Base-by-base conservation (phyloP, 2,888 invertebrate genomes). In the Caenorhabditis macrosperma region DNA sequence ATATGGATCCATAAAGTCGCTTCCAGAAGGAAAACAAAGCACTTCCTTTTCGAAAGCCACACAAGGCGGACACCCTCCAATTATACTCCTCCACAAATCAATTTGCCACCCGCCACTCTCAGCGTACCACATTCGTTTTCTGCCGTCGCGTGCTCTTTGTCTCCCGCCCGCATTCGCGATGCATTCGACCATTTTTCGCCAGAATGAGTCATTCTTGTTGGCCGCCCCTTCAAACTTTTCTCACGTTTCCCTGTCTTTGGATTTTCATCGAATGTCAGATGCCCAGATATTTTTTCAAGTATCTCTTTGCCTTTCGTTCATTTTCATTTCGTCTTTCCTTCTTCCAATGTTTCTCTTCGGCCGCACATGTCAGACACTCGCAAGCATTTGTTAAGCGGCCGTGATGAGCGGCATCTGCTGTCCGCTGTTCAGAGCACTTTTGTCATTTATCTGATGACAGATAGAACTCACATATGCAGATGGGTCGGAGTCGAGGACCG, bases 341-440 rank as follows among this genome's bases (percentile, higher is more conserved):
- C 22, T 50, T 44, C 15, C 30, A 24, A n/a, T n/a, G n/a, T 55
- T 52, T 63, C 41, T 67, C 38, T 50, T 30, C 54, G 26, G 15
- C 60, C 60, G 35, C 71, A 54, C 63, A 63, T 72, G 63, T 55
- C 72, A 57, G 44, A 17, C 24, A 52, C 61, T 33, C 71, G 22
- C 61, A 52, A 54, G 44, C 63, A 72, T 64, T 74, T 64, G 63
- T 74, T 72, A 74, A 74, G 57, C 64, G 64, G 61, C 46, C 55
- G 64, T 64, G 74, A 74, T 55, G 64, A 72, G 44, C 41, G 44
- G 57, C 67, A 67, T 72, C 50, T 59, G 64, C 50, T n/a, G n/a
- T n/a, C n/a, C n/a, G n/a, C 63, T 64, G 74, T 74, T 72, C 63
- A 48, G 44, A 72, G 71, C 60, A 72, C 46, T 63, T 55, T 72